phyloP scores from a whole-genome alignment of 2,888 invertebrate genomes.

The Noctua pronuba region DNA sequence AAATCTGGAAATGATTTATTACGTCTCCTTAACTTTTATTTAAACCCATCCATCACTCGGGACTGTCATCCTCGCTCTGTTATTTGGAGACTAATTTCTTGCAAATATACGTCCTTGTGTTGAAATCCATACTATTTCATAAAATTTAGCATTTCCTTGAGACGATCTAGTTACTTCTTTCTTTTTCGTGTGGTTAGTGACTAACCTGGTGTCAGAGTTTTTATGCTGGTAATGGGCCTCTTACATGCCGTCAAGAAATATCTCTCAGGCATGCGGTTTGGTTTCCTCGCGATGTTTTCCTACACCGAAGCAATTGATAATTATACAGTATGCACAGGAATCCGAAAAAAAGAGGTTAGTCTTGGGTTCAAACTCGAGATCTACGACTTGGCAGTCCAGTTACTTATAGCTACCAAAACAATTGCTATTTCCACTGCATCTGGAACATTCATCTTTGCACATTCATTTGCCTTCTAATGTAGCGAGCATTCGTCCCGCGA shows the following conservation, averaged over 20 bases:
- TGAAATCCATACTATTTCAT: neutral
- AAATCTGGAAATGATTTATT: neutral
- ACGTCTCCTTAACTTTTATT: neutral
- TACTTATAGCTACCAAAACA: neutral
- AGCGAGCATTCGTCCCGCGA: slow-evolving; percentile 36
- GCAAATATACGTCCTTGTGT: neutral
- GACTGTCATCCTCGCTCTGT: neutral
- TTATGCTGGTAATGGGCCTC: too few relatives aligned
- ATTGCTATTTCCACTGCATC: neutral
- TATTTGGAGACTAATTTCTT: neutral
- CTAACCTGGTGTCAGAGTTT: too few relatives aligned
- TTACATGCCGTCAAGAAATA: too few relatives aligned
- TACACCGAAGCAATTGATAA: too few relatives aligned
- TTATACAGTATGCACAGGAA: too few relatives aligned
- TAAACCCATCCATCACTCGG: neutral
- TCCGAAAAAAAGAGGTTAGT: too few relatives aligned
- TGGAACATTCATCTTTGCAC: slow-evolving; percentile 55
- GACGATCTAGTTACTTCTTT: neutral
- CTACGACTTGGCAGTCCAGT: too few relatives aligned
- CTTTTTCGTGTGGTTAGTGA: too few relatives aligned
- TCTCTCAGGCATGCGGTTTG: too few relatives aligned
- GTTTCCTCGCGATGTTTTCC: too few relatives aligned
- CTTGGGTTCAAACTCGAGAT: too few relatives aligned
- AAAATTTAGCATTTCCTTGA: neutral
- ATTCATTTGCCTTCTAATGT: slow-evolving; percentile 74